Percentiles rank a stretch among this genome's conserved stretches.
Evolutionary conservation across 2,888 invertebrate species (phyloP).

Genomic region (Sturmia bella): DNA sequence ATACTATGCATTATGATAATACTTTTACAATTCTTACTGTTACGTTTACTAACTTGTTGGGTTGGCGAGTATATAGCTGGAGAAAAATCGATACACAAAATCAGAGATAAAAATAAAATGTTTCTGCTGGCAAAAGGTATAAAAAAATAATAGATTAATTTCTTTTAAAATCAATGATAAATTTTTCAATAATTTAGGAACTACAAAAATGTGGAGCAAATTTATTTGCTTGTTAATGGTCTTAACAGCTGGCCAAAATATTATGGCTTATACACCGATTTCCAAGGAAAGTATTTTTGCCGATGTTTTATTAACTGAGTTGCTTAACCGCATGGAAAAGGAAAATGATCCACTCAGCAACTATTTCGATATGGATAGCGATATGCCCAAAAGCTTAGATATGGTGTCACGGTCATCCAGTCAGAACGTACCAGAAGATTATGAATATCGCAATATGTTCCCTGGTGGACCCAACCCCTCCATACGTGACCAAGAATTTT

Average conservation of each 20-base stretch:
- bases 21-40: slow-evolving; percentile 3
- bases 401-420: slow-evolving; percentile 83
- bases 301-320: slow-evolving; percentile 88
- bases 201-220: slow-evolving; percentile 30
- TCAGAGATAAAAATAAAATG: slow-evolving; percentile 20
- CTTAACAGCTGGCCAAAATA: slow-evolving; percentile 57
- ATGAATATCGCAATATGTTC: slow-evolving; percentile 88
- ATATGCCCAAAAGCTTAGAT: slow-evolving; percentile 78
- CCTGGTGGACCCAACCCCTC: slow-evolving; percentile 86
- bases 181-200: slow-evolving; percentile 24
- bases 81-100: slow-evolving; percentile 67
- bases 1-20: slow-evolving; percentile 14
- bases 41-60: slow-evolving; percentile 62
- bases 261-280: slow-evolving; percentile 58
- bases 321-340: slow-evolving; percentile 90
- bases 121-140: slow-evolving; percentile 38
- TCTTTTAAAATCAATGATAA: neutral
- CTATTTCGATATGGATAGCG: slow-evolving; percentile 80
- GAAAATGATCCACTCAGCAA: slow-evolving; percentile 86
- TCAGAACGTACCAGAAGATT: slow-evolving; percentile 84
- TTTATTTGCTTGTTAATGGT: slow-evolving; percentile 49
- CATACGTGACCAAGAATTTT: slow-evolving; percentile 92
- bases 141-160: slow-evolving; percentile 1
- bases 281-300: slow-evolving; percentile 86
- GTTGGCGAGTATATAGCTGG: slow-evolving; percentile 48